phyloP scores from a whole-genome alignment of 2,888 invertebrate species.

The Nebria salina region DNA sequence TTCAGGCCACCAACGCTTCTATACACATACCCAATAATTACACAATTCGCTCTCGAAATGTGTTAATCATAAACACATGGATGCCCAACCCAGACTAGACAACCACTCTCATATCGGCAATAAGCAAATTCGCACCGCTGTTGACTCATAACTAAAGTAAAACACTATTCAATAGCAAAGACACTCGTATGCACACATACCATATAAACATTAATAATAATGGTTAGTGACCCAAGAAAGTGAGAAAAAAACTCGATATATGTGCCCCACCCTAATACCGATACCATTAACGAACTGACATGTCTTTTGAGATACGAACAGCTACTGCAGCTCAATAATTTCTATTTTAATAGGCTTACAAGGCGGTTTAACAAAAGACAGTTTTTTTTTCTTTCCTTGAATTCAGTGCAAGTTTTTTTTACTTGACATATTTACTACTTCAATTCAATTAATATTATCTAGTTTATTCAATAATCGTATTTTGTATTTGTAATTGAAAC shows the following conservation, averaged over 20 bases:
- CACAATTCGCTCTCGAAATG: constrained; percentile 38
- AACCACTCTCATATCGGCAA: neutral
- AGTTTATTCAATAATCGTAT: constrained; percentile 1
- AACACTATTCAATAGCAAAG: neutral
- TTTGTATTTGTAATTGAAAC: neutral
- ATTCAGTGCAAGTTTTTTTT: constrained; percentile 4
- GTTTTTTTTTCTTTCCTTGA: constrained; percentile 12
- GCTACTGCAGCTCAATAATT: constrained; percentile 44
- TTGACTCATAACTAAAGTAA: neutral
- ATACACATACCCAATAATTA: constrained; percentile 31
- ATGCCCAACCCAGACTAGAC: constrained; percentile 16
- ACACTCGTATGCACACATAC: neutral
- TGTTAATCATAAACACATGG: constrained; percentile 34
- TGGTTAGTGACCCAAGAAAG: neutral
- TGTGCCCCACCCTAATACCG: constrained; percentile 35
- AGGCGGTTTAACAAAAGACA: constrained; percentile 23
- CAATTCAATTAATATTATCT: constrained; percentile 4
- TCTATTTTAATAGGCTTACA: constrained; percentile 40
- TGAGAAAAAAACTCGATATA: neutral
- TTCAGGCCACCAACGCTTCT: constrained; percentile 26
- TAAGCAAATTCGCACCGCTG: neutral
- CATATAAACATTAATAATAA: constrained; percentile 26
- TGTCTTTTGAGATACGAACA: constrained; percentile 31
- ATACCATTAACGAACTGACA: constrained; percentile 38
- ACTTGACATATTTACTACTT: constrained; percentile 12